These are phyloP conservation scores for Peromyscus nudipes DNA, from an alignment of 2,797 vertebrate species.

Conservation along the genomic window DNA sequence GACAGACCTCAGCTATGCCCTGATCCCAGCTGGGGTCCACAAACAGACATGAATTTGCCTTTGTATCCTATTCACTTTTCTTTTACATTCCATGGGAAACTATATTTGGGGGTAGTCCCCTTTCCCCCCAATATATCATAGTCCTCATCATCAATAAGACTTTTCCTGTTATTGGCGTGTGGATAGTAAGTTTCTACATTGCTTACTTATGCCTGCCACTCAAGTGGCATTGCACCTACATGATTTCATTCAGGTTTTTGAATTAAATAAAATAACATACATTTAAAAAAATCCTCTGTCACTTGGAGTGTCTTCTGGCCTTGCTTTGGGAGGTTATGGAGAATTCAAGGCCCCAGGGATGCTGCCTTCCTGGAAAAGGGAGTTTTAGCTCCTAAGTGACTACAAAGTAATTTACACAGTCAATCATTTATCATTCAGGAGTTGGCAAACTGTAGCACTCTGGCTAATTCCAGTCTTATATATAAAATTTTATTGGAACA, in stretches of 20 bases:
- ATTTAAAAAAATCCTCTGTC: neutral
- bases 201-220: neutral
- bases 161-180: neutral
- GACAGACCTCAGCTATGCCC: neutral
- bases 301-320: neutral
- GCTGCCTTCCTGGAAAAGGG: neutral
- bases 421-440: neutral
- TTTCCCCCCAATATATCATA: neutral
- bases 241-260: neutral
- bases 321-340: neutral
- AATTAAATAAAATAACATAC: neutral
- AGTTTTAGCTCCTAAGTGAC: neutral
- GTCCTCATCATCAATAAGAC: neutral
- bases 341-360: neutral
- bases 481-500: conserved; percentile 37
- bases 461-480: neutral
- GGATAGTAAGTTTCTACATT: conserved; percentile 31
- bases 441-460: neutral
- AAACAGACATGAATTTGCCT: neutral
- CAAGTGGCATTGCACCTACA: neutral
- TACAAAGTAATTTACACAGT: neutral
- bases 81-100: neutral
- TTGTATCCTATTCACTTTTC: neutral
- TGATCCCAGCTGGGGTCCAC: neutral
- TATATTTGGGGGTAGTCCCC: neutral